Evolutionary conservation across 2,113 vertebrate species (phyloP), one percentile per base, ranked within the genome.

Genomic region (Atrichornis clamosus): DNA sequence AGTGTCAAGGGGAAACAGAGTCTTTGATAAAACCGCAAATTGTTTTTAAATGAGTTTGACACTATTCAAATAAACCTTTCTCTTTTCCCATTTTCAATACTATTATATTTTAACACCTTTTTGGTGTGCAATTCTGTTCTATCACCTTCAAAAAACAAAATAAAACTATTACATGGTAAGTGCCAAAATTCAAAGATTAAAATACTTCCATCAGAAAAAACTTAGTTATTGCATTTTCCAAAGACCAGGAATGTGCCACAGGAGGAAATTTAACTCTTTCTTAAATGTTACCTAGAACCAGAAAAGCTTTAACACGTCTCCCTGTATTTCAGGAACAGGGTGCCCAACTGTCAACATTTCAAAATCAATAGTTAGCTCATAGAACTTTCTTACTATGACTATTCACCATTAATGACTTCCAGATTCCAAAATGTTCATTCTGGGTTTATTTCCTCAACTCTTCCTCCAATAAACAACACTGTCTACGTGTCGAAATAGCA

Each of bases 171-270:
- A 32, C 11, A 41, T 37, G 3, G 7, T 46, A 69, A 30, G 8
- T 52, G 39, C 11, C 17, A 33, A 12, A 63, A 42, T 44, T 67
- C 22, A 89, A 89, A 74, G 5, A 33, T 56, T 87, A 47, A 89
- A 47, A 64, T n/a, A 64, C 42, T 91, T 95, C 35, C 9, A n/a
- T 49, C 10, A 53, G 30, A 30, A 83, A 52, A 74, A 68, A 46
- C 18, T 0, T 9, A 50, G 0, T 23, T 47, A 24, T 4, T 20
- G 2, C 2, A 15, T 75, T 87, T 59, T 12, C 13, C 7, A 39
- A 55, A 86, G 15, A 68, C 4, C 16, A 78, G 13, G 7, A 84
- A 8, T 62, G 39, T 55, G 17, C 14, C 9, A 53, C 28, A 17
- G 46, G 70, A 62, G 18, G 8, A 77, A 83, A 42, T 7, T 55